These are phyloP conservation scores for Endomychus coccineus DNA, from an alignment of 2,888 invertebrate genomes.

Conservation along the genomic window DNA sequence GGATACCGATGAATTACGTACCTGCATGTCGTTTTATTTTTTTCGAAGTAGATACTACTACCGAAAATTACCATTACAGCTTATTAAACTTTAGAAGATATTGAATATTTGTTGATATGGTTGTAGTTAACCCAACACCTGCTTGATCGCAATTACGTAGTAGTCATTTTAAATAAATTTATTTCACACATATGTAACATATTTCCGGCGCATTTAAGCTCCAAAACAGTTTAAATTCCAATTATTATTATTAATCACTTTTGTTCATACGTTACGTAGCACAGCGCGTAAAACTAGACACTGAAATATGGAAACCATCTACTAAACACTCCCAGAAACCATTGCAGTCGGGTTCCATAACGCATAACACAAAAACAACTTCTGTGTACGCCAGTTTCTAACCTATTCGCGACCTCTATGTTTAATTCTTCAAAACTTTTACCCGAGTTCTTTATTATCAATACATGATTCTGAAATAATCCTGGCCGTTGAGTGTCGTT, in stretches of 20 bases:
- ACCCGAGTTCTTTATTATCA: too few relatives aligned
- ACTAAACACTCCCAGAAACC: constrained; percentile 51
- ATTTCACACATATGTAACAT: constrained; percentile 11
- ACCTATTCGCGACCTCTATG: neutral
- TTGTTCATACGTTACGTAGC: constrained; percentile 30
- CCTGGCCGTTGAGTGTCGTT: too few relatives aligned
- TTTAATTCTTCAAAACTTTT: too few relatives aligned
- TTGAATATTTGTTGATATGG: constrained; percentile 16
- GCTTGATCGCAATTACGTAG: constrained; percentile 25
- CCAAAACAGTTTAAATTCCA: constrained; percentile 12
- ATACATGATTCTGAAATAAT: too few relatives aligned
- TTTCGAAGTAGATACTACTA: constrained; percentile 31
- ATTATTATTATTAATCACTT: constrained; percentile 10
- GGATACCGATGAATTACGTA: constrained; percentile 26
- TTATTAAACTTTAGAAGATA: constrained; percentile 22
- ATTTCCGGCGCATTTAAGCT: constrained; percentile 11
- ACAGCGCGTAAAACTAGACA: constrained; percentile 47
- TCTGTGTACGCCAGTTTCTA: constrained; percentile 4
- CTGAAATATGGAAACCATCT: constrained; percentile 54
- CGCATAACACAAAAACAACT: constrained; percentile 34
- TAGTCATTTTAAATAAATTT: constrained; percentile 19
- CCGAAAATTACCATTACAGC: constrained; percentile 42
- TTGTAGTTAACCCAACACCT: constrained; percentile 39
- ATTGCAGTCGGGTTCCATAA: constrained; percentile 40
- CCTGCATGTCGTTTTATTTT: constrained; percentile 46